Evolutionary conservation across 2,797 vertebrate species (phyloP), one percentile per base, ranked within the genome.

Genomic region (Microcaecilia unicolor): DNA sequence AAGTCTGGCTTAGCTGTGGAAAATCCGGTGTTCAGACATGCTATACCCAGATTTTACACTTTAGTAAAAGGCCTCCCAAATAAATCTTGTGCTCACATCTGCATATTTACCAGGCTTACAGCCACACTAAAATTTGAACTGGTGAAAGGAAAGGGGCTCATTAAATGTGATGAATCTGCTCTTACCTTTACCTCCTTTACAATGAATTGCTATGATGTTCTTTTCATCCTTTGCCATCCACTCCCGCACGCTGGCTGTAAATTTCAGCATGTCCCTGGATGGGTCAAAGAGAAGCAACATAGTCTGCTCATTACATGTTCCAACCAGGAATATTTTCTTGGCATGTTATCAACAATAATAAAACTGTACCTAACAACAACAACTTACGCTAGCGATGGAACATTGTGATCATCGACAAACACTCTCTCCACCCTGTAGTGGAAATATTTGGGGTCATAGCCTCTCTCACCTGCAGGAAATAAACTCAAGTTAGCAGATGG

Each of bases 181-280:
- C 26, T 61, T 65, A 95, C 96, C 96, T 89, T 98, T 99, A 7
- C 93, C 94, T 51, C 92, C 94, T 74, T 94, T 97, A 47, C 92
- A 96, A 64, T 98, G 95, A 72, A 99, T 87, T 9, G 67, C 93
- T 13, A 93, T 60, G 13, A 93, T 37, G 13, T 98, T 99, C 41
- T 64, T 34, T 2, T 78, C 51, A 49, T 98, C 86, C 14, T 79
- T 64, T 10, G 67, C 66, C 89, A 96, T 85, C 95, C 95, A 99
- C 2, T 88, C 72, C 11, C 73, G 77, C 20, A 92, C 93, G 28
- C 48, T 80, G 2, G 71, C 75, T 7, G 88, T 89, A 68, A 92
- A 96, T 23, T 68, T 78, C 63, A 98, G 37, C 91, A 96, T 93
- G 53, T 94, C 89, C 49, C 96, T 99, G 64, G 28, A 35, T 14